Percentiles rank a stretch among this genome's conserved stretches.
Conservation (phyloP, 2,113 vertebrate species). For the Petroica traversi region DNA sequence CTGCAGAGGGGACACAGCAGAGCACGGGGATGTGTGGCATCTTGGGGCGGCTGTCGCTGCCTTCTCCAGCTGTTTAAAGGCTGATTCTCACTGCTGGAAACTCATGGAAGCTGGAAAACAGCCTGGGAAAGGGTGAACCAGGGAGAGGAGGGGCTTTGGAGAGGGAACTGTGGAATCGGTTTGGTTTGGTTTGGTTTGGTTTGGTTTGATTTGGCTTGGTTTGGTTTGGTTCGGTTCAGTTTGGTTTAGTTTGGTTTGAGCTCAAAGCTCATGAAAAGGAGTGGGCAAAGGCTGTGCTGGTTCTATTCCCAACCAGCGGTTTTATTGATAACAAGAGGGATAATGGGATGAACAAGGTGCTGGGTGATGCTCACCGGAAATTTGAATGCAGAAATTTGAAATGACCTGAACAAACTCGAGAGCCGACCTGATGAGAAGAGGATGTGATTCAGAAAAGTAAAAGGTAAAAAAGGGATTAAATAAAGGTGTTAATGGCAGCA, state of each 20-base stretch:
- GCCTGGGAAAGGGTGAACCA: not conserved
- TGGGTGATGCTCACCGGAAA: not conserved
- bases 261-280: not conserved
- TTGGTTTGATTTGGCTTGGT: not conserved
- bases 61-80: not conserved
- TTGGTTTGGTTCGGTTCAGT: not conserved
- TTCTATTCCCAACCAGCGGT: fast-evolving
- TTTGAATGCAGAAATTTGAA: fast-evolving
- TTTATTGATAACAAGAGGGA: not conserved
- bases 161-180: not conserved
- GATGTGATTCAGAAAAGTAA: not conserved
- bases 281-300: not conserved
- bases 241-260: not conserved
- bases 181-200: not conserved
- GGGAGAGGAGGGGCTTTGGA: not conserved
- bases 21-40: fast-evolving
- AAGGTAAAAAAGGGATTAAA: not conserved
- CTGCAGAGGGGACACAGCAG: not conserved
- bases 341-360: not conserved
- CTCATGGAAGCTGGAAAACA: not conserved
- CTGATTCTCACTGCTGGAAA: not conserved
- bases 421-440: not conserved
- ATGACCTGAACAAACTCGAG: not conserved
- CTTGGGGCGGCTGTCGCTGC: fast-evolving
- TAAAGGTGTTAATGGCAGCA: not conserved